Evolutionary conservation across 2,797 vertebrate species (phyloP).

Genomic region (Morelia viridis): DNA sequence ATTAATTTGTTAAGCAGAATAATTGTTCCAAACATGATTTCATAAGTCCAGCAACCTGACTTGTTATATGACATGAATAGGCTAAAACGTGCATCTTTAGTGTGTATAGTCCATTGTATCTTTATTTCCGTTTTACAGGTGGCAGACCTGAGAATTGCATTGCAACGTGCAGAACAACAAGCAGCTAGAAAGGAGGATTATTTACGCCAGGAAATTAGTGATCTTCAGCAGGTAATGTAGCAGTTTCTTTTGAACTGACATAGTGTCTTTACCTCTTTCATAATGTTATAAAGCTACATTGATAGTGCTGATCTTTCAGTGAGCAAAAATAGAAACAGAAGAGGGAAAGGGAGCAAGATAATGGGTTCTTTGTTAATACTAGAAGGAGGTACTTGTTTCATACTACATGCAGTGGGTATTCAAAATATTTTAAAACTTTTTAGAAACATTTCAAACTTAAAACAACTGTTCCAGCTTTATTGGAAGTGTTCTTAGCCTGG

Average conservation of each 20-base stretch:
- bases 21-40: background rate
- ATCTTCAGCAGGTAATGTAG: conserved; percentile 87
- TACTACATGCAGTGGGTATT: background rate
- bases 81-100: background rate
- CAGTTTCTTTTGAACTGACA: background rate
- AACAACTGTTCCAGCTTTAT: background rate
- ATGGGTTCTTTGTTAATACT: background rate
- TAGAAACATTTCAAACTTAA: background rate
- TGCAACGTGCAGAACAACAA: conserved; percentile 93
- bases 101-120: background rate
- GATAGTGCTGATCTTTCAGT: background rate
- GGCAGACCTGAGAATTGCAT: conserved; percentile 86
- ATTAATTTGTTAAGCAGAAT: background rate
- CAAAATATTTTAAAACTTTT: background rate
- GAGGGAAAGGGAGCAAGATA: background rate
- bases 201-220: conserved; percentile 92
- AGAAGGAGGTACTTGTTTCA: background rate
- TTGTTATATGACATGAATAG: background rate
- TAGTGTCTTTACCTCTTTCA: background rate
- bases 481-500: background rate
- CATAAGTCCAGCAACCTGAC: background rate
- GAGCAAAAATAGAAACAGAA: background rate
- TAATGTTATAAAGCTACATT: background rate
- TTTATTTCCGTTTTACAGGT: conserved; percentile 76
- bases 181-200: conserved; percentile 96